Conservation (phyloP, 2,888 invertebrate genomes). For the Cetonia aurata region DNA sequence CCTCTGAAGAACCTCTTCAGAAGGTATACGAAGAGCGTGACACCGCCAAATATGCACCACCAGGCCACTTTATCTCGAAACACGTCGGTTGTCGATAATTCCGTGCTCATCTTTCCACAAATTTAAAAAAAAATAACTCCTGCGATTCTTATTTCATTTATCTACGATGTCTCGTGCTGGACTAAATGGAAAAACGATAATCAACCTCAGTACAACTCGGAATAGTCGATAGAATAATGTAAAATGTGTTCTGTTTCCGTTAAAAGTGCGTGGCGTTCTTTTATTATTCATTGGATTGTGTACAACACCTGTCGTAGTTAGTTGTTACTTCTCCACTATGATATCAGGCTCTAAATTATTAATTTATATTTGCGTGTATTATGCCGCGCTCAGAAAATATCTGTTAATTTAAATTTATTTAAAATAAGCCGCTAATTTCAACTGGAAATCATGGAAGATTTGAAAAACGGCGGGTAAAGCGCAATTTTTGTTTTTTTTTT, state of each 20-base stretch:
- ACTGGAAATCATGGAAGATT: no score
- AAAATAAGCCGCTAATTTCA: no score
- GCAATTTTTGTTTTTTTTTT: no score
- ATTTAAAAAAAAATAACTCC: background rate
- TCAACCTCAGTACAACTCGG: background rate
- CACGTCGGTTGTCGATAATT: slow-evolving; percentile 8
- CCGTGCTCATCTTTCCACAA: slow-evolving; percentile 9
- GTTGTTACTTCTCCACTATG: no score
- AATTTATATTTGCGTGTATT: no score
- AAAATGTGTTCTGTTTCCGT: background rate
- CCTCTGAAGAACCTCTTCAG: slow-evolving; percentile 59
- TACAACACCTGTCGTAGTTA: no score
- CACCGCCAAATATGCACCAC: slow-evolving; percentile 56
- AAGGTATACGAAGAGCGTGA: slow-evolving; percentile 60
- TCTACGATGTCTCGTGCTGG: background rate
- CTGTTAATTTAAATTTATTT: no score
- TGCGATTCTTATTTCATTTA: background rate
- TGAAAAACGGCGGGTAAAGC: no score
- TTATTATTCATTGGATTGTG: no score
- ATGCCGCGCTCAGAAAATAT: no score
- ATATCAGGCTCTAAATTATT: no score
- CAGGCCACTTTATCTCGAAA: slow-evolving; percentile 26
- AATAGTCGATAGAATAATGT: slow-evolving; percentile 8
- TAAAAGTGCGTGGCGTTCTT: no score
- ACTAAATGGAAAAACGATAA: background rate